Evolutionary conservation across 2,797 vertebrate genomes (phyloP).

Genomic region (Synaphobranchus kaupii): DNA sequence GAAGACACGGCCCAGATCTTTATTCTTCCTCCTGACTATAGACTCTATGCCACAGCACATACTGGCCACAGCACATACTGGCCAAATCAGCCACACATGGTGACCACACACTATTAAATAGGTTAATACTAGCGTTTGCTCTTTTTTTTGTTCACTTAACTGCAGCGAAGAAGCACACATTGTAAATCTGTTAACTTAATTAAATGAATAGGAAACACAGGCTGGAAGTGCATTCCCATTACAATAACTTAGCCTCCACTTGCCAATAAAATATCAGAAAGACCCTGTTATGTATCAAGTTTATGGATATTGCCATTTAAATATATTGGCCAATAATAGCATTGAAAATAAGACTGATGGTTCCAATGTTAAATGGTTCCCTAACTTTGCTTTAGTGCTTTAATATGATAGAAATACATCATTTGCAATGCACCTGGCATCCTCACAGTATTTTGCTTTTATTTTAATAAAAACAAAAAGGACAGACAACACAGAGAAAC

Average conservation of each 20-base stretch:
- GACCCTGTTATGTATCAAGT: background rate
- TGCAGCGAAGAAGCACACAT: background rate
- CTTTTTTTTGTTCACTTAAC: background rate
- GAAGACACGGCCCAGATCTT: too few relatives aligned
- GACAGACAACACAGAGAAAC: background rate
- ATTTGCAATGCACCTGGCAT: background rate
- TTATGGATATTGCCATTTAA: background rate
- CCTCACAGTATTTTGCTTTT: background rate
- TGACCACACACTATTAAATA: too few relatives aligned
- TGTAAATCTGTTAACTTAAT: background rate
- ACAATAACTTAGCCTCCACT: background rate
- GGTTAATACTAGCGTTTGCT: too few relatives aligned
- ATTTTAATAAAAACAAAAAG: background rate
- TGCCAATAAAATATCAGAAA: background rate
- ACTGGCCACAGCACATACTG: too few relatives aligned
- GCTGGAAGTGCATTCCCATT: background rate
- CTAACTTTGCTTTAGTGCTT: background rate
- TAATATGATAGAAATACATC: background rate
- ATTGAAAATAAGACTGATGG: background rate
- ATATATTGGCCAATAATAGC: background rate
- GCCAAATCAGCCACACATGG: too few relatives aligned
- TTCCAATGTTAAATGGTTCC: background rate
- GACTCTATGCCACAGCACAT: too few relatives aligned
- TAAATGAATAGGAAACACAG: background rate
- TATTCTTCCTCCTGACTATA: too few relatives aligned